Conservation (phyloP, 2,113 vertebrate genomes). For the Rhynchomys soricoides region DNA sequence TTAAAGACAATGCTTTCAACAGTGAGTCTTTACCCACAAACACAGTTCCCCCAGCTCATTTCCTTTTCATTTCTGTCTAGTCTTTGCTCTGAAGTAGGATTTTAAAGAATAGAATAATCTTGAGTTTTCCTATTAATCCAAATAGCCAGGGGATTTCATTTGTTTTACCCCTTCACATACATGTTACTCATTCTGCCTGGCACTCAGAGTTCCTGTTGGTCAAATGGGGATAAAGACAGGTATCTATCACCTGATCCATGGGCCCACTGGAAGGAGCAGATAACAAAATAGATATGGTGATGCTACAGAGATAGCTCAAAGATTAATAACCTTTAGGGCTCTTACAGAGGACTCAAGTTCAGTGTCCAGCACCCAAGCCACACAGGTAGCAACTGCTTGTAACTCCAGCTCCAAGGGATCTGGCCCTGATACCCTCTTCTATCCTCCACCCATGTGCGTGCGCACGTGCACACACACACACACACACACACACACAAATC, state of each 20-base stretch:
- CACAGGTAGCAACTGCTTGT: not conserved
- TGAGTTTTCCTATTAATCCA: not conserved
- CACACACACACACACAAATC: not conserved
- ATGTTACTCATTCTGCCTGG: not conserved
- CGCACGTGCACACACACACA: not conserved
- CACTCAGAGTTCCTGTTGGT: not conserved
- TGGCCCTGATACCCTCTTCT: not conserved
- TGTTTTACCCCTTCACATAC: not conserved
- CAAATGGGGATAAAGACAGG: not conserved
- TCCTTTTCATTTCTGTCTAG: constrained; percentile 1
- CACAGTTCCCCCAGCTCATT: constrained; percentile 54
- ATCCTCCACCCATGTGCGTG: too few species aligned
- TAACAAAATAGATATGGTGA: not conserved
- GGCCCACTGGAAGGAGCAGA: not conserved
- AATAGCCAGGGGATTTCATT: not conserved
- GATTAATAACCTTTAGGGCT: not conserved
- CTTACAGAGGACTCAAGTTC: not conserved
- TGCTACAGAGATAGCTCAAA: not conserved
- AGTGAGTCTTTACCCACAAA: not conserved
- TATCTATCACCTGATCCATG: not conserved
- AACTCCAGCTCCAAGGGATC: not conserved
- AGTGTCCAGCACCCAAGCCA: too few species aligned
- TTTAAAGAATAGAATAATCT: not conserved
- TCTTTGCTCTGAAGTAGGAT: not conserved
- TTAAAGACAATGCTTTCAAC: constrained; percentile 57